Evolutionary conservation across 2,113 vertebrate genomes (phyloP), one percentile per base, ranked within the genome.

Genomic region (Cisticola juncidis): DNA sequence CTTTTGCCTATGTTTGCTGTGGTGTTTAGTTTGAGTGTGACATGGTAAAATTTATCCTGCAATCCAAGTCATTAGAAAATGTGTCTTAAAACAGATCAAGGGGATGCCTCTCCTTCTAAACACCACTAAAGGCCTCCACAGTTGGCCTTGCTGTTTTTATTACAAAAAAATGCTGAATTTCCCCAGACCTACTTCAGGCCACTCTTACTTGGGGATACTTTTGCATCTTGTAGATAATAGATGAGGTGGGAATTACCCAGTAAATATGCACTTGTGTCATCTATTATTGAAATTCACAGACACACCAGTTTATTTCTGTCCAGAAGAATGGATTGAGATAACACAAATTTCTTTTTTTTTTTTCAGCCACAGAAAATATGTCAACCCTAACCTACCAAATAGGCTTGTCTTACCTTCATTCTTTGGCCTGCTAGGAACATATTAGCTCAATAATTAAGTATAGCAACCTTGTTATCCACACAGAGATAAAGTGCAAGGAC

Each of bases 191-290:
- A 54, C 16, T 29, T 48, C 35, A 65, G 26, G 6, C 14, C 76
- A 44, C 28, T 54, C 51, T 53, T 86, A 61, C 33, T 82, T 85
- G 28, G 28, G 79, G 51, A 74, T 80, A 60, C 42, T 88, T 95
- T 70, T 83, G 18, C 7, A 7, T 50, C 74, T 68, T 83, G 65
- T 86, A 86, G 44, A 91, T 88, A 97, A 94, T 71, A 78, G 53
- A 94, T 89, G 90, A 94, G 12, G 36, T 54, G 60, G 77, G 84
- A 66, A 74, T 95, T 92, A 91, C 62, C 31, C 31, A 76, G 89
- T 81, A 92, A 94, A 94, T 56, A 66, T 65, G 86, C 36, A 72
- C 51, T 78, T 47, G 38, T 73, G n/a, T 61, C 45, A 90, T 81
- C 19, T 80, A 92, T 56, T 36, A 57, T 92, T 85, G 42, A 86